Evolutionary conservation across 2,113 vertebrate genomes (phyloP).

Genomic region (Ramphastos sulfuratus): DNA sequence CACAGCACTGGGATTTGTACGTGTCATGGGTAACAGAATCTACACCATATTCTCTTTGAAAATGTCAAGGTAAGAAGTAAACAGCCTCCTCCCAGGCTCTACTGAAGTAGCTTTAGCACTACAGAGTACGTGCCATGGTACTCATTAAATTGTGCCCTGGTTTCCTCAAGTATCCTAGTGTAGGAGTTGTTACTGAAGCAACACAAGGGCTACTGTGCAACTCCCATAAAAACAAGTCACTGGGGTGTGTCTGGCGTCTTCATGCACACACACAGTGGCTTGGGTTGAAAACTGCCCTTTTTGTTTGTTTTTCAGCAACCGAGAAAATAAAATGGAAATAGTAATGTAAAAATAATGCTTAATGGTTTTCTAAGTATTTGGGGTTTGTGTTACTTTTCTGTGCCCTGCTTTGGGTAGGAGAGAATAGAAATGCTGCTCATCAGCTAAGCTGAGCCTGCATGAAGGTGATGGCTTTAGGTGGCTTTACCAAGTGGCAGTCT

Average conservation of each 20-base stretch:
- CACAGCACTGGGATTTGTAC: background rate
- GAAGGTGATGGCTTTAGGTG: background rate
- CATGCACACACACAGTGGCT: background rate
- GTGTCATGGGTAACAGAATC: background rate
- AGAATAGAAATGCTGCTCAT: background rate
- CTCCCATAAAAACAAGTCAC: background rate
- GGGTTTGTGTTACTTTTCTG: background rate
- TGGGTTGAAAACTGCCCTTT: background rate
- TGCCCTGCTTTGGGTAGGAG: background rate
- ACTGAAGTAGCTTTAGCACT: slow-evolving; percentile 4
- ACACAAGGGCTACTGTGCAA: background rate
- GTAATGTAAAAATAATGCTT: background rate
- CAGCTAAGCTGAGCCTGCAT: background rate
- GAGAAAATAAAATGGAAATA: background rate
- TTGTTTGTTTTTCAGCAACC: background rate
- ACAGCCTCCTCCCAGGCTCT: slow-evolving; percentile 4
- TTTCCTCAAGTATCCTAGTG: slow-evolving; percentile 16
- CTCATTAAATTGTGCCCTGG: slow-evolving; percentile 37
- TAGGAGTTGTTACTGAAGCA: slow-evolving; percentile 43
- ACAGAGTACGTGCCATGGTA: background rate
- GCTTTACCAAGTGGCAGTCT: background rate
- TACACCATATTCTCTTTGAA: background rate
- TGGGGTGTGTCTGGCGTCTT: background rate
- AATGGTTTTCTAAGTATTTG: background rate
- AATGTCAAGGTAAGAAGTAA: background rate